Evolutionary conservation across 2,888 invertebrate genomes (phyloP).

Genomic region (Aphodius granarius): DNA sequence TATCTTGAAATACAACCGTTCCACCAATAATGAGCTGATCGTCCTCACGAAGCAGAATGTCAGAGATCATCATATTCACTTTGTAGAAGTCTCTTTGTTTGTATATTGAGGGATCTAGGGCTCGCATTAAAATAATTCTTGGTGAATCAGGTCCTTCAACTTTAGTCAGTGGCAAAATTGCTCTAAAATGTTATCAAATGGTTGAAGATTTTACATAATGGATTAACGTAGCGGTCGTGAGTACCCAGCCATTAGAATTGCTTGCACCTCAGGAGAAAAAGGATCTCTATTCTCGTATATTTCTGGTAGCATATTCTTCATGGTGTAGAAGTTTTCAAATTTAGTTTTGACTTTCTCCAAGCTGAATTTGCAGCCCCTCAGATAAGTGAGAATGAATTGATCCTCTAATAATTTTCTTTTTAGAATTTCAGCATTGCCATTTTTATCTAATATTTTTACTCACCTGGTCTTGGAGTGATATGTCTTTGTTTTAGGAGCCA

Average conservation of each 20-base stretch:
- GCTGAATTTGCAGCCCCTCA: slow-evolving; percentile 68
- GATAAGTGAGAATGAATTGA: slow-evolving; percentile 63
- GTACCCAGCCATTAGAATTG: slow-evolving; percentile 52
- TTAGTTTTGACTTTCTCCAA: slow-evolving; percentile 65
- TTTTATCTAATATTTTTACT: background rate
- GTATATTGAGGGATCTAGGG: slow-evolving; percentile 37
- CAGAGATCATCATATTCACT: slow-evolving; percentile 59
- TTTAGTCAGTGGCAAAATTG: slow-evolving; percentile 37
- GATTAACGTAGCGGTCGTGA: slow-evolving; percentile 15
- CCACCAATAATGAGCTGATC: slow-evolving; percentile 61
- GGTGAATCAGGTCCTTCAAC: slow-evolving; percentile 42
- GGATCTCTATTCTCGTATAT: slow-evolving; percentile 53
- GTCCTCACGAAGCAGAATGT: slow-evolving; percentile 62
- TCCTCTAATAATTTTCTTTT: slow-evolving; percentile 57
- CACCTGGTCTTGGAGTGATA: slow-evolving; percentile 59
- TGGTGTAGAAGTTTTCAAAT: slow-evolving; percentile 61
- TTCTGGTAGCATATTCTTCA: slow-evolving; percentile 59
- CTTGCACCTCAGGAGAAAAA: slow-evolving; percentile 39
- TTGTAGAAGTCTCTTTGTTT: slow-evolving; percentile 49
- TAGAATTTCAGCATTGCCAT: background rate
- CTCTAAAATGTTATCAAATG: slow-evolving; percentile 22
- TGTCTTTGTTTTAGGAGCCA: slow-evolving; percentile 63
- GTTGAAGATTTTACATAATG: background rate
- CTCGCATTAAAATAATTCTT: slow-evolving; percentile 44
- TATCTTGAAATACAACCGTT: slow-evolving; percentile 59